Evolutionary conservation across 2,888 invertebrate genomes (phyloP).

Genomic region (Oasisia sp.): DNA sequence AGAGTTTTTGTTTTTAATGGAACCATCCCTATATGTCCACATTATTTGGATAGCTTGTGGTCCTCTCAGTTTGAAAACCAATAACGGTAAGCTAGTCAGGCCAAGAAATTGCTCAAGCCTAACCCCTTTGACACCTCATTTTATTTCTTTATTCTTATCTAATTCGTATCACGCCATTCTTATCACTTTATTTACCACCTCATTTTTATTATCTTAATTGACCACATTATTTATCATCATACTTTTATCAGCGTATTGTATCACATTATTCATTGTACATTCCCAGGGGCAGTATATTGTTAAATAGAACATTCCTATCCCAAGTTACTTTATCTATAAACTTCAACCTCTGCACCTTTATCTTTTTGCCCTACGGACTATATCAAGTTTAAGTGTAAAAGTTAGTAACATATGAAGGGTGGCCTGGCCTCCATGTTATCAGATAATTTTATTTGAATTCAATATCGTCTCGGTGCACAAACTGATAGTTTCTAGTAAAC

Average conservation of each 20-base stretch:
- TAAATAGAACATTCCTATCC: background rate
- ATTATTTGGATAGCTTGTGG: background rate
- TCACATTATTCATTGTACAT: background rate
- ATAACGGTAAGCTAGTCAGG: background rate
- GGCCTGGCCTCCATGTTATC: background rate
- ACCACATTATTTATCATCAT: background rate
- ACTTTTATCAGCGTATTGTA: background rate
- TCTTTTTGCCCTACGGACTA: background rate
- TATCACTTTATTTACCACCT: background rate
- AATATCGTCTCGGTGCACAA: background rate
- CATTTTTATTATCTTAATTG: too few species aligned
- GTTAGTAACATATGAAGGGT: background rate
- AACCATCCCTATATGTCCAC: too few species aligned
- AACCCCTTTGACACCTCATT: background rate
- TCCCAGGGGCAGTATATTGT: background rate
- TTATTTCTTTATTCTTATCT: too few species aligned
- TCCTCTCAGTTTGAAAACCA: background rate
- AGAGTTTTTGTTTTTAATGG: too few species aligned
- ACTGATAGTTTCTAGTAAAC: background rate
- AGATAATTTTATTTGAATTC: background rate
- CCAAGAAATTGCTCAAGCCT: background rate
- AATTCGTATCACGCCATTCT: background rate
- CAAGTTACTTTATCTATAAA: background rate
- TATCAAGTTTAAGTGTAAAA: background rate
- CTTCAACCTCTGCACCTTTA: too few species aligned